These are phyloP conservation scores for Phaethon lepturus DNA, from an alignment of 2,113 vertebrate species.

Conservation along the genomic window DNA sequence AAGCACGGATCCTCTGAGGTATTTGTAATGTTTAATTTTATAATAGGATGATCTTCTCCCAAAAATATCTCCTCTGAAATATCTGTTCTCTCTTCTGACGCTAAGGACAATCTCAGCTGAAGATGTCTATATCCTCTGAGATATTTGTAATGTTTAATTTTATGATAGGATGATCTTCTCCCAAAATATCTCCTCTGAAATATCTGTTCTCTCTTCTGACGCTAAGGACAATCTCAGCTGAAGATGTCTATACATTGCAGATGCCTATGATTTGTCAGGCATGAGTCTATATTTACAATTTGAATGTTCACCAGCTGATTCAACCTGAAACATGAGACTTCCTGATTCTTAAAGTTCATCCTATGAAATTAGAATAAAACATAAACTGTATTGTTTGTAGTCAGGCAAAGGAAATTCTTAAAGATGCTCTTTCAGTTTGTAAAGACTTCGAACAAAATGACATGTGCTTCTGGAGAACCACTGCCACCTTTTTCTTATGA, in stretches of 20 bases:
- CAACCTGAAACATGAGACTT: not conserved
- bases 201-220: not conserved
- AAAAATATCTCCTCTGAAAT: not conserved
- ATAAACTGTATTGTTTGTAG: not conserved
- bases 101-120: not conserved
- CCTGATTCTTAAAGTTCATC: not conserved
- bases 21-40: not conserved
- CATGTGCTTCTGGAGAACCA: not conserved
- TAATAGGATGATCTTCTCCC: not conserved
- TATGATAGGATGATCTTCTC: not conserved
- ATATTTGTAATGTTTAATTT: no score
- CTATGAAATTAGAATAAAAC: not conserved
- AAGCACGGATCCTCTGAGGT: not conserved
- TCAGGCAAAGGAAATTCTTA: not conserved
- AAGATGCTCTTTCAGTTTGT: not conserved
- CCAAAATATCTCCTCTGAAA: no score
- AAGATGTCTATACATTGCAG: not conserved
- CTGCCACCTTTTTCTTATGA: not conserved
- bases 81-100: not conserved
- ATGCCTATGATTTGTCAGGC: not conserved
- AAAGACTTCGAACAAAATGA: not conserved
- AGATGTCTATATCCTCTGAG: not conserved
- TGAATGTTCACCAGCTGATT: not conserved
- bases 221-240: not conserved
- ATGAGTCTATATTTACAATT: not conserved